Evolutionary conservation across 2,888 invertebrate species (phyloP).

Genomic region (Glomeris marginata): DNA sequence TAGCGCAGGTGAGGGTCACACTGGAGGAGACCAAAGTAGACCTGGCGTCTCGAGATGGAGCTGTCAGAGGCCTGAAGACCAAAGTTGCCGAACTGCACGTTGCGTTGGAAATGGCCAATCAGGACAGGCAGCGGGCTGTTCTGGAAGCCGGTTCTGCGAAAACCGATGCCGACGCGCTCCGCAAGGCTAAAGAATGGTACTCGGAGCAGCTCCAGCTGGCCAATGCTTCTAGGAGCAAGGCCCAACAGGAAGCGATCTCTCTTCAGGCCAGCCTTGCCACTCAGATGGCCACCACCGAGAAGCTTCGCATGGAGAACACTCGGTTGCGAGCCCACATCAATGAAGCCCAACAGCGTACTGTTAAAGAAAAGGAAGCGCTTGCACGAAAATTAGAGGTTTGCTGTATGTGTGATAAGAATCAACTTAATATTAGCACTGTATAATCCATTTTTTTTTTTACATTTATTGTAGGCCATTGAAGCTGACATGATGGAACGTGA

Average conservation of each 20-base stretch:
- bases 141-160: conserved; percentile 27
- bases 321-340: conserved; percentile 26
- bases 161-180: conserved; percentile 28
- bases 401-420: no score
- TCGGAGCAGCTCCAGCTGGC: conserved; percentile 31
- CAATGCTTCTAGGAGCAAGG: conserved; percentile 27
- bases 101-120: conserved; percentile 30
- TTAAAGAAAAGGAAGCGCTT: conserved; percentile 33
- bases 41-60: conserved; percentile 28
- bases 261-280: conserved; percentile 24
- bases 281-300: conserved; percentile 27
- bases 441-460: no score
- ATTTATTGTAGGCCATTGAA: conserved; percentile 24
- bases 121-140: conserved; percentile 29
- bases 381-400: conserved; percentile 31
- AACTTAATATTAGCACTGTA: no score
- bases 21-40: conserved; percentile 29
- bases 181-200: conserved; percentile 33
- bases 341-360: conserved; percentile 30
- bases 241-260: conserved; percentile 30
- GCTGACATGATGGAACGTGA: conserved; percentile 36
- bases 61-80: conserved; percentile 30
- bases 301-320: conserved; percentile 28
- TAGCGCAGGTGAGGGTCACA: conserved; percentile 26
- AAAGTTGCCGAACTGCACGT: conserved; percentile 35